phyloP scores from a whole-genome alignment of 2,113 vertebrate species.

The Larimichthys crocea region DNA sequence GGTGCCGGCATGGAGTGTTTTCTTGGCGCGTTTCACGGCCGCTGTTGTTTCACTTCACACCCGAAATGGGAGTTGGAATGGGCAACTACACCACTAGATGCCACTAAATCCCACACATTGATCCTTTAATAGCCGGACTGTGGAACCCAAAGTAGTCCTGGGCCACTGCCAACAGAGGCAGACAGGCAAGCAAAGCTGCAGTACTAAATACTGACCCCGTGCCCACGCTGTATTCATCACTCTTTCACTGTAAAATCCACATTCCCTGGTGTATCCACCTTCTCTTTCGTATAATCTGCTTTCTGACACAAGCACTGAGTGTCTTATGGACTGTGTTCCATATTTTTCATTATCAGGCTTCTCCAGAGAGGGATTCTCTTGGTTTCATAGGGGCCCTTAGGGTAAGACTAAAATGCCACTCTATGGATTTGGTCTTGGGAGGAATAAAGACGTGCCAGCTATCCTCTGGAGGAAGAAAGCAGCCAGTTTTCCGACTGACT shows the following conservation, averaged over 20 bases:
- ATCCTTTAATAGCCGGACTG: conserved; percentile 20
- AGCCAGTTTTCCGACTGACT: not conserved
- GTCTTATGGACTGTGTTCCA: conserved; percentile 27
- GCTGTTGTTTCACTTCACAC: no score
- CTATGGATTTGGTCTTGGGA: conserved; percentile 27
- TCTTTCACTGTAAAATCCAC: conserved; percentile 46
- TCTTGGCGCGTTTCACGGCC: no score
- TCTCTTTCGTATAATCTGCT: conserved; percentile 45
- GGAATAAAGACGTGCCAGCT: conserved; percentile 1
- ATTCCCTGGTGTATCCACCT: conserved; percentile 49
- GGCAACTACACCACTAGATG: no score
- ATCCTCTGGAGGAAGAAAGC: not conserved
- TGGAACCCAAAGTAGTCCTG: conserved; percentile 41
- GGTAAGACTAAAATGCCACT: conserved; percentile 29
- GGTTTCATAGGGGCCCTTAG: conserved; percentile 21
- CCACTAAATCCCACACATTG: no score
- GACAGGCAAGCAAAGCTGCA: conserved; percentile 56
- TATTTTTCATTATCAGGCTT: conserved; percentile 38
- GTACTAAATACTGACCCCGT: conserved; percentile 54
- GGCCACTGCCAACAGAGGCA: conserved; percentile 63
- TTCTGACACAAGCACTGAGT: conserved; percentile 49
- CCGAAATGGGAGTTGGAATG: no score
- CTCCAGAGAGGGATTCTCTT: conserved; percentile 34
- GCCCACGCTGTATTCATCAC: conserved; percentile 70
- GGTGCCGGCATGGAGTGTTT: no score